Conservation (phyloP, 1,140 invertebrate species). For the Solen grandis region DNA sequence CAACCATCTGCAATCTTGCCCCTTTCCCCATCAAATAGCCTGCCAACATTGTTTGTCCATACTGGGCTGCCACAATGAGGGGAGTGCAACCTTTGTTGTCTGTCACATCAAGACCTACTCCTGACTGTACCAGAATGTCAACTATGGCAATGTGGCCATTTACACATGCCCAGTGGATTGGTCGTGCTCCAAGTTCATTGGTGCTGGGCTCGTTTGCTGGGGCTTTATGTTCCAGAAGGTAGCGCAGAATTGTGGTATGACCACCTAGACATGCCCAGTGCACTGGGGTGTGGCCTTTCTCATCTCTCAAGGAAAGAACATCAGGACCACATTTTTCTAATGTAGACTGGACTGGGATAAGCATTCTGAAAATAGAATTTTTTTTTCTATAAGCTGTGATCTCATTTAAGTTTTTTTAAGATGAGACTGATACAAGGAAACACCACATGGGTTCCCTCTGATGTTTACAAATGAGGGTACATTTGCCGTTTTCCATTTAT, state of each 20-base stretch:
- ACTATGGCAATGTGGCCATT: constrained; percentile 91
- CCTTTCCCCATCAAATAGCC: constrained; percentile 94
- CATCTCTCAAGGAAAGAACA: constrained; percentile 84
- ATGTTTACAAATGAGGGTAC: no score
- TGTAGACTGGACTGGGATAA: constrained; percentile 77
- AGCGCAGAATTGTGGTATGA: constrained; percentile 83
- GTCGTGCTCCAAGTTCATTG: constrained; percentile 92
- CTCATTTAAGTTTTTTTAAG: no score
- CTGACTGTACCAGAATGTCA: constrained; percentile 89
- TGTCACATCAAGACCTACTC: constrained; percentile 93
- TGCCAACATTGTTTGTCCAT: constrained; percentile 93
- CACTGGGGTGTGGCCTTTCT: constrained; percentile 94
- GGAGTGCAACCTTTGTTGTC: constrained; percentile 96
- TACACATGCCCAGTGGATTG: constrained; percentile 95
- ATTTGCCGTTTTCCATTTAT: no score
- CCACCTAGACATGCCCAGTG: constrained; percentile 96
- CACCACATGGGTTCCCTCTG: no score
- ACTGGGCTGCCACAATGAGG: constrained; percentile 95
- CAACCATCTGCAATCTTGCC: constrained; percentile 90
- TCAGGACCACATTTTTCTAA: constrained; percentile 73
- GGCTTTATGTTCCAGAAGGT: constrained; percentile 89
- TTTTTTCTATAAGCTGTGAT: no score
- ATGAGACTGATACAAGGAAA: no score
- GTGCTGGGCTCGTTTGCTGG: constrained; percentile 92
- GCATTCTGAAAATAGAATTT: constrained; percentile 75